Conservation (phyloP, 2,113 vertebrate genomes). For the Urocolius indicus region DNA sequence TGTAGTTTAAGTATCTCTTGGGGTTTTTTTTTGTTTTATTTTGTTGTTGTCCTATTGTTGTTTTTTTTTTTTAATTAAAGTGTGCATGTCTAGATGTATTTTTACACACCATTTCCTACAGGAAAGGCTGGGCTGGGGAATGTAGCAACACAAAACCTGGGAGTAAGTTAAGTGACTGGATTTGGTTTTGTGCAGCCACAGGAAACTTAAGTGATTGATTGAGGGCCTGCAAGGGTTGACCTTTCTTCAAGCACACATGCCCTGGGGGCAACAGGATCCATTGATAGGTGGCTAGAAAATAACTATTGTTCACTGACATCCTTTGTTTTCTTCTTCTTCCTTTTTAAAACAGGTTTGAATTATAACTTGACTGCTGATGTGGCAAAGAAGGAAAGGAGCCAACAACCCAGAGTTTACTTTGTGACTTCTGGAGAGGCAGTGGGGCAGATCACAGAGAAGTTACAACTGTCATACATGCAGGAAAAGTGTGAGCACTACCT, state of each 20-base stretch:
- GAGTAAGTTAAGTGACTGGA: neutral
- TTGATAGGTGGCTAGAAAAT: neutral
- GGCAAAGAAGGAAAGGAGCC: conserved; percentile 87
- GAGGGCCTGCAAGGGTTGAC: neutral
- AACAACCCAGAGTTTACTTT: conserved; percentile 88
- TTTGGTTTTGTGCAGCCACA: neutral
- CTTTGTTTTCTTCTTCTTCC: conserved; percentile 30
- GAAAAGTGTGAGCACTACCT: conserved; percentile 86
- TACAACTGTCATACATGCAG: conserved; percentile 81
- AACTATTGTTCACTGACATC: conserved; percentile 23
- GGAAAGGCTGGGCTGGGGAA: neutral
- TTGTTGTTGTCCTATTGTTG: neutral
- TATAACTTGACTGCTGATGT: conserved; percentile 93
- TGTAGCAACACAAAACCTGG: accelerated
- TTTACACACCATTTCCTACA: neutral
- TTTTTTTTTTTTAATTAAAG: neutral
- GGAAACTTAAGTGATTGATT: conserved; percentile 27
- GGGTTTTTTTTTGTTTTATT: neutral
- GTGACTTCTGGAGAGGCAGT: conserved; percentile 84
- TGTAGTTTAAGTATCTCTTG: neutral
- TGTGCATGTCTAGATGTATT: neutral
- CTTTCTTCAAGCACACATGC: neutral
- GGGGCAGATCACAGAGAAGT: conserved; percentile 82
- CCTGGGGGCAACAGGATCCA: neutral
- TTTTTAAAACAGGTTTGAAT: conserved; percentile 83